These are phyloP conservation scores for Percopsis transmontana DNA, from an alignment of 2,113 vertebrate species.

Conservation along the genomic window DNA sequence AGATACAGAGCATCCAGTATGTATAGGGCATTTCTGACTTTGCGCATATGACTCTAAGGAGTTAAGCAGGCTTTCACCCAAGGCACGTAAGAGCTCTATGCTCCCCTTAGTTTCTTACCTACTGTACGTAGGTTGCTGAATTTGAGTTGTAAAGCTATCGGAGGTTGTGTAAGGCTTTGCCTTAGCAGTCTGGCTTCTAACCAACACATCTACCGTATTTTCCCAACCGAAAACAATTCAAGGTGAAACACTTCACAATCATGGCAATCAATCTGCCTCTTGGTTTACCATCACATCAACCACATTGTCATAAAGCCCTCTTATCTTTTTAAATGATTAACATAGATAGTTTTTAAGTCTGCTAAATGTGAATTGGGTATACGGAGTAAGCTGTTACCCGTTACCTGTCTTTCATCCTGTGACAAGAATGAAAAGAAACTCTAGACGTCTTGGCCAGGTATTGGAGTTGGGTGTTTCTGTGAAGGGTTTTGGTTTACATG, in stretches of 20 bases:
- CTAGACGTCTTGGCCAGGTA: conserved; percentile 37
- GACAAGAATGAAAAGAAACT: conserved; percentile 38
- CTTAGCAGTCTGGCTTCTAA: conserved; percentile 29
- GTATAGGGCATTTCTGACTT: conserved; percentile 19
- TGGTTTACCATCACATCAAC: conserved; percentile 23
- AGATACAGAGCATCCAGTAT: conserved; percentile 14
- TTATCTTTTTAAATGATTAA: conserved; percentile 36
- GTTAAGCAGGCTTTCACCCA: conserved; percentile 13
- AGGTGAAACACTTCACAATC: conserved; percentile 23
- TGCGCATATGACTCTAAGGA: conserved; percentile 9
- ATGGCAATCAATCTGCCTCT: conserved; percentile 34
- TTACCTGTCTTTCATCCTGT: conserved; percentile 24
- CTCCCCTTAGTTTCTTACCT: conserved; percentile 31
- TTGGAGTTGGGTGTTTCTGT: conserved; percentile 29
- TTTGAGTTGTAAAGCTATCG: conserved; percentile 39
- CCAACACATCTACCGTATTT: conserved; percentile 33
- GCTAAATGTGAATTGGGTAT: background rate
- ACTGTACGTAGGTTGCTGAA: conserved; percentile 35
- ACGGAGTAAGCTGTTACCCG: too few relatives aligned
- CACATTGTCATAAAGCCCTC: conserved; percentile 21
- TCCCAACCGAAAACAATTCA: conserved; percentile 8
- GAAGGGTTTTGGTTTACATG: conserved; percentile 41
- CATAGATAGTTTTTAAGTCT: conserved; percentile 30
- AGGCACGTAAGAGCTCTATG: background rate
- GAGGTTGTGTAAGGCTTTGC: conserved; percentile 27